Evolutionary conservation across 2,797 vertebrate genomes (phyloP).

Genomic region (Spinus olivaceus): DNA sequence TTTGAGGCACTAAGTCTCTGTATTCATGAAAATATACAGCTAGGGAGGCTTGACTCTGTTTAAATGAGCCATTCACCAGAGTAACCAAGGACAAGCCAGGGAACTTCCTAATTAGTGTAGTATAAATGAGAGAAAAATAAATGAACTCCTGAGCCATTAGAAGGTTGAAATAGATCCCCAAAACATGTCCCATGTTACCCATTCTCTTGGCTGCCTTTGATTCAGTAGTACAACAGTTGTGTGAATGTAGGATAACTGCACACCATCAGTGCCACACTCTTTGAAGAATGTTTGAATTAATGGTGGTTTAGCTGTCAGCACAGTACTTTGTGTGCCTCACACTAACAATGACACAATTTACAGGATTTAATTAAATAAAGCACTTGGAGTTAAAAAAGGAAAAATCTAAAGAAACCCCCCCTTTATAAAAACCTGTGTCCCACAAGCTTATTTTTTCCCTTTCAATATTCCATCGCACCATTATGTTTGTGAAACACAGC

Average conservation of each 20-base stretch:
- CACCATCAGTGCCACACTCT: neutral
- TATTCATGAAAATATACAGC: neutral
- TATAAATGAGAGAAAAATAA: neutral
- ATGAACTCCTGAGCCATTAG: neutral
- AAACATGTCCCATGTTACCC: neutral
- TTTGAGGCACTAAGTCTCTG: neutral
- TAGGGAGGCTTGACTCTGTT: neutral
- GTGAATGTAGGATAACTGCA: neutral
- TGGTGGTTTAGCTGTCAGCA: neutral
- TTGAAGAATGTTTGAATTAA: neutral
- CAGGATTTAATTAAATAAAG: neutral
- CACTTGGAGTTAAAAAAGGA: neutral
- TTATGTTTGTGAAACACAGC: neutral
- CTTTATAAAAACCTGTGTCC: neutral
- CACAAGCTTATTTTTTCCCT: neutral
- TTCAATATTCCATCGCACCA: neutral
- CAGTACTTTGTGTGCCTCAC: neutral
- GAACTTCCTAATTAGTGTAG: neutral
- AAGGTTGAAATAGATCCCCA: neutral
- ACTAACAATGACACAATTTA: neutral
- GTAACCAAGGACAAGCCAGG: neutral
- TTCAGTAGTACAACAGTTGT: neutral
- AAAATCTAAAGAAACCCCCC: fast-evolving
- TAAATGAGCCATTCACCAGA: neutral
- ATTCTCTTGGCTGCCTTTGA: neutral